Base-by-base conservation (phyloP, 1,140 invertebrate genomes). In the Dreissena polymorpha region DNA sequence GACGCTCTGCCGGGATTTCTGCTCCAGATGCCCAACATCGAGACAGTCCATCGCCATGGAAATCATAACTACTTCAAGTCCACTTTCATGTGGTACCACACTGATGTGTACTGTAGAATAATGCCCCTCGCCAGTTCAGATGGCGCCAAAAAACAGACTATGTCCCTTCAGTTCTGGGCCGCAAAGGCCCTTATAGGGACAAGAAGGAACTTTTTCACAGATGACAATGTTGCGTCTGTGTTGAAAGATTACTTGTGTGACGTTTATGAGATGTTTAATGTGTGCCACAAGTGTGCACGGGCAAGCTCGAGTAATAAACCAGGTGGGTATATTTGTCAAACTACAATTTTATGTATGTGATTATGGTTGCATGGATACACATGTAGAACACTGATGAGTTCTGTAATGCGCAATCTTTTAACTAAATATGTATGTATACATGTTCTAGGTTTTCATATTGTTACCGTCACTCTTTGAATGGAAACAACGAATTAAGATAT, bases 41-140 rank as follows among this genome's bases (percentile, higher is more conserved):
- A 91, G 68, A 94, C 92, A 23, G 93, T 94, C 14, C 93, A 94
- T 91, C 92, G 94, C 23, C 93, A 94, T 91, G 94, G 94, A 29
- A 94, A 94, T 86, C 93, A 94, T 87, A 94, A 94, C 85, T 94
- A 94, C 85, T 94, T 94, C 85, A 94, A 94, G 84, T 92, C 94
- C 16, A 94, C 94, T 10, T 94, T 94, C 83, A 94, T 94, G 93
- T 94, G 94, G 94, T 94, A 94, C 84, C 93, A 94, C 72, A 93
- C 93, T 10, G 93, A 94, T 87, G 91, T 94, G 7, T 93, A 94
- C 76, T 93, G 93, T 49, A 88, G 94, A 50, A 94, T 94, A 23
- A 90, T 92, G 60, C 85, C 89, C 13, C 78, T 91, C n/a, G 74
- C 78, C 55, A 85, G 86, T n/a, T 86, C 77, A 67, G 76, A 68